Conservation (phyloP, 2,113 vertebrate species). For the Nothobranchius furzeri region DNA sequence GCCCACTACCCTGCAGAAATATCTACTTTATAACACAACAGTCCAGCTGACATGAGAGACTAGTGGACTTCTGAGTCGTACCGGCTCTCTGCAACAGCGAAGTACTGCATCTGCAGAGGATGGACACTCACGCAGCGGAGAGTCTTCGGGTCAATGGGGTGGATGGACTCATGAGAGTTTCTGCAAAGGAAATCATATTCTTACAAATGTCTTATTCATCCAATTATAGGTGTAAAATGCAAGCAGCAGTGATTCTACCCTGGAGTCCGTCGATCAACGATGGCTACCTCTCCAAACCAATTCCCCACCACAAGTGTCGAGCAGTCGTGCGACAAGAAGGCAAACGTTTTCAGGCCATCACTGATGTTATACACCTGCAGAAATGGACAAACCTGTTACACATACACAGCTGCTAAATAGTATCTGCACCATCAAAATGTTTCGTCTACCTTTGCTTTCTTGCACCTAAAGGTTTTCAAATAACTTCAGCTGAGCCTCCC, state of each 20-base stretch:
- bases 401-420: background rate
- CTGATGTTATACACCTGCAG: slow-evolving; percentile 81
- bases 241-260: slow-evolving; percentile 42
- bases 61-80: slow-evolving; percentile 50
- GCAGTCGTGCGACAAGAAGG: slow-evolving; percentile 82
- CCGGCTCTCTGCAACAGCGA: slow-evolving; percentile 81
- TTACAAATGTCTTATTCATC: background rate
- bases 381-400: background rate
- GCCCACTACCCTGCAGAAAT: slow-evolving; percentile 74
- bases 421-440: too few species aligned
- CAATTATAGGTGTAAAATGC: background rate
- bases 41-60: too few species aligned
- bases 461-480: too few species aligned
- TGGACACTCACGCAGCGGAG: slow-evolving; percentile 85
- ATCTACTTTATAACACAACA: too few species aligned
- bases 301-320: slow-evolving; percentile 78
- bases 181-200: slow-evolving; percentile 45
- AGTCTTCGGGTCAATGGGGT: slow-evolving; percentile 62
- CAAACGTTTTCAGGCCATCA: slow-evolving; percentile 81
- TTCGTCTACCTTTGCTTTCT: too few species aligned
- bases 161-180: slow-evolving; percentile 71
- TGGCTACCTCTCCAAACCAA: slow-evolving; percentile 75
- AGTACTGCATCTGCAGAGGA: slow-evolving; percentile 84
- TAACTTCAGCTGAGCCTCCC: too few species aligned
- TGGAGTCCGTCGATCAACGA: slow-evolving; percentile 85